Evolutionary conservation across 1,140 invertebrate species (phyloP).

Genomic region (Diachasma alloeum): DNA sequence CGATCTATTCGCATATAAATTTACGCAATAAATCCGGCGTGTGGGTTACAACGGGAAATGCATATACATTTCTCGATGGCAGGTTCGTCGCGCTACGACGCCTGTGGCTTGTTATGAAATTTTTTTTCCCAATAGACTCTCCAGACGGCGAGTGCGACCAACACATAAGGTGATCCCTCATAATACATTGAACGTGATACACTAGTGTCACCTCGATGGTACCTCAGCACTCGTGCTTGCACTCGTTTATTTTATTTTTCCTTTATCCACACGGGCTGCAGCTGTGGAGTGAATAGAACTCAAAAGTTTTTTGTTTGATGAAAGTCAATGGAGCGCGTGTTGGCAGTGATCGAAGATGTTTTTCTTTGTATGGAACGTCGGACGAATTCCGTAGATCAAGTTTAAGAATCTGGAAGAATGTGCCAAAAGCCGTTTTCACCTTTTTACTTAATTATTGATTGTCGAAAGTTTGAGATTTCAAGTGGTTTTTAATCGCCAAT

Average conservation of each 20-base stretch:
- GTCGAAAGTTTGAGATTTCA: no score
- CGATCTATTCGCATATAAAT: constrained; percentile 12
- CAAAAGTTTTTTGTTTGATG: no score
- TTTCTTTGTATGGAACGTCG: no score
- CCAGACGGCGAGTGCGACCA: background rate
- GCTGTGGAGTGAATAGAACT: no score
- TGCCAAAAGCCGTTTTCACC: no score
- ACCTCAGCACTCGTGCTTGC: background rate
- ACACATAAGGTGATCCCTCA: background rate
- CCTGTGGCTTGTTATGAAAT: constrained; percentile 15
- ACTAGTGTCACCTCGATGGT: background rate
- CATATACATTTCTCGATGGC: background rate
- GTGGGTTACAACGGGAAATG: constrained; percentile 2
- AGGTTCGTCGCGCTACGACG: constrained; percentile 12
- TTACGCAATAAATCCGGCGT: constrained; percentile 5
- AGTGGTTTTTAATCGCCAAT: no score
- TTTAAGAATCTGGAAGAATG: no score
- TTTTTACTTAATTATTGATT: no score
- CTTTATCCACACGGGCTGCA: no score
- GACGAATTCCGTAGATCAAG: no score
- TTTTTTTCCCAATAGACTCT: background rate
- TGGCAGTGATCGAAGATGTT: no score
- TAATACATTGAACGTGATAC: background rate
- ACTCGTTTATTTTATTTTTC: background rate
- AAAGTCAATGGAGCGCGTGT: no score